Evolutionary conservation across 2,797 vertebrate genomes (phyloP).

Genomic region (Ctenochaetus hawaiiensis): DNA sequence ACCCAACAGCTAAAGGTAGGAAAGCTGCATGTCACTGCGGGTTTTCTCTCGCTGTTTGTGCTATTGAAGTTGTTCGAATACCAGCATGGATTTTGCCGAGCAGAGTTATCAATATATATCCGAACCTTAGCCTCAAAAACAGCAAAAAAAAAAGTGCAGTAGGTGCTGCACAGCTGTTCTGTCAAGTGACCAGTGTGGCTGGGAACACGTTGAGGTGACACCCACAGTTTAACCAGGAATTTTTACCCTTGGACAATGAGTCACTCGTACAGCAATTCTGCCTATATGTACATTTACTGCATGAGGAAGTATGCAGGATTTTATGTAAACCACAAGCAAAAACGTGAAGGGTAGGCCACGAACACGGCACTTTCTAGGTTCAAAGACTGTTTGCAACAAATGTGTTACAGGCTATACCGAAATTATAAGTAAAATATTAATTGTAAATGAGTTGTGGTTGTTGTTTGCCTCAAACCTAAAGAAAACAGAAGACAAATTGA

Average conservation of each 20-base stretch:
- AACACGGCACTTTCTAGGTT: not conserved
- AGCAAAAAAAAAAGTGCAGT: constrained; percentile 20
- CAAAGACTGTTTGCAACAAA: not conserved
- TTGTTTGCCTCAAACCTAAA: not conserved
- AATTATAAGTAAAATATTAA: not conserved
- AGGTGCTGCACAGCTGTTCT: constrained; percentile 68
- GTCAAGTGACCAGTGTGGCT: constrained; percentile 69
- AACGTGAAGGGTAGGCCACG: constrained; percentile 15
- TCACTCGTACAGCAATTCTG: constrained; percentile 75
- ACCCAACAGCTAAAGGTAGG: constrained; percentile 93
- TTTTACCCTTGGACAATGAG: constrained; percentile 77
- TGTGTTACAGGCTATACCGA: not conserved
- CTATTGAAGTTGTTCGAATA: constrained; percentile 21
- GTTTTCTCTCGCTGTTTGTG: constrained; percentile 20
- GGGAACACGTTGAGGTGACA: constrained; percentile 69
- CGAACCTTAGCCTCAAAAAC: not conserved
- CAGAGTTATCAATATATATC: not conserved
- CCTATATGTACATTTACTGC: constrained; percentile 18
- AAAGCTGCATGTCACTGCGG: constrained; percentile 36
- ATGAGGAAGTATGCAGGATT: constrained; percentile 30
- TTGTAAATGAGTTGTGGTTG: not conserved
- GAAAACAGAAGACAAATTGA: not conserved
- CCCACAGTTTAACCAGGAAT: constrained; percentile 77
- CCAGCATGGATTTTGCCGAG: constrained; percentile 2
- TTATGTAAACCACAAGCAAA: constrained; percentile 36